Conservation (phyloP, 1,140 invertebrate genomes). For the Macrotrachela quadricornifera region DNA sequence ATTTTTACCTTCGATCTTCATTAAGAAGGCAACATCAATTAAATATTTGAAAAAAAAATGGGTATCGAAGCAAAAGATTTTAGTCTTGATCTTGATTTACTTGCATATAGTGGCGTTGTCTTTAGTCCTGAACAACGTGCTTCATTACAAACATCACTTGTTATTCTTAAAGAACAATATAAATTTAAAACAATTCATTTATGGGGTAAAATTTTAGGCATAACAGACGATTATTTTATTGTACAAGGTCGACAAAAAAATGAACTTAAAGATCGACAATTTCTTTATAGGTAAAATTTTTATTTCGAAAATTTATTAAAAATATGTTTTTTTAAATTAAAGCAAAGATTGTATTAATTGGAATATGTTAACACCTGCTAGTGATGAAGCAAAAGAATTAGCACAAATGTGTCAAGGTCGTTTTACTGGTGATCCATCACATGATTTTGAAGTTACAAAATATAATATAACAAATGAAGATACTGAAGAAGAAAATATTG, state of each 20-base stretch:
- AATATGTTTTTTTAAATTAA: no score
- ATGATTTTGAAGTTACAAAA: conserved; percentile 27
- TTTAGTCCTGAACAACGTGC: conserved; percentile 27
- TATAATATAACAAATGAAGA: conserved; percentile 17
- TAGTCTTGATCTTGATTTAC: conserved; percentile 24
- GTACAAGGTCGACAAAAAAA: conserved; percentile 26
- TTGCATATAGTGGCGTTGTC: conserved; percentile 24
- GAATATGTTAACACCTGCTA: conserved; percentile 26
- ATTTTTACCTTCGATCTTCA: no score
- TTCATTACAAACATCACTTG: conserved; percentile 25
- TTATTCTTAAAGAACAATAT: conserved; percentile 26
- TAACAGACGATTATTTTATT: conserved; percentile 29
- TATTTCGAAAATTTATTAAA: background rate
- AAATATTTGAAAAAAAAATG: background rate
- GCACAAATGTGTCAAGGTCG: conserved; percentile 18
- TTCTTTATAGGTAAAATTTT: conserved; percentile 24
- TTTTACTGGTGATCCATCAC: conserved; percentile 29
- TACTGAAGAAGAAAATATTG: conserved; percentile 24
- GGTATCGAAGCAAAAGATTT: conserved; percentile 24
- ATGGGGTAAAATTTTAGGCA: conserved; percentile 30
- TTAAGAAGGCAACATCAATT: no score
- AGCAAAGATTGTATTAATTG: conserved; percentile 30
- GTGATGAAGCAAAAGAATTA: conserved; percentile 5
- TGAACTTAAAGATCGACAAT: conserved; percentile 23
- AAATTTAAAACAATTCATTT: conserved; percentile 29